Base-by-base conservation (phyloP, 1,140 invertebrate species). In the Hestina assimilis region DNA sequence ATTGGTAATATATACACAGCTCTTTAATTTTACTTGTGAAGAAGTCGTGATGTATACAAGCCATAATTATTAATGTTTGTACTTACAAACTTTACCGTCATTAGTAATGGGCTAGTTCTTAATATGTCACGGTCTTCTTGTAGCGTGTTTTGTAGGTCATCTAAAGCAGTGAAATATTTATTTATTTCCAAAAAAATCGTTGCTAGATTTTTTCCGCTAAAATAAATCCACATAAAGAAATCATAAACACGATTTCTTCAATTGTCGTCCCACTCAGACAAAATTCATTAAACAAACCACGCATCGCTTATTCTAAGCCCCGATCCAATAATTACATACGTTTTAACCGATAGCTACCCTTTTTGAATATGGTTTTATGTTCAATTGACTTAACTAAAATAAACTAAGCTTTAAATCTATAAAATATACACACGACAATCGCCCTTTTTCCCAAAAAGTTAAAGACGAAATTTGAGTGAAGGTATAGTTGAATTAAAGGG, bases 261-360 rank as follows among this genome's bases (percentile, higher is more conserved):
- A 38, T 46, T 26, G 31, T 47, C n/a, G 24, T 17, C 28, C 50
- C 56, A 45, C 47, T 58, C 56, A 55, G 48, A 38, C 66, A 74
- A 76, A 81, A 82, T 75, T 85, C 78, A 86, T 86, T 81, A 83
- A 83, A 83, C 64, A 55, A 53, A 74, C 55, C 72, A 79, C 75
- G 80, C 79, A 72, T 74, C 66, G 67, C 64, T 69, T 73, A 62
- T 69, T 72, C 53, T 71, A 66, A 75, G 58, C 68, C 77, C 74
- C 65, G 65, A 75, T 79, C 69, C 80, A 79, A 85, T 87, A 83
- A 87, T 87, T 87, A 84, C 82, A 83, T 83, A 87, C 81, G 81
- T 80, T 84, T 83, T 81, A 82, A 76, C 72, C 79, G 73, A 77
- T 75, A 77, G 56, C 71, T 73, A 79, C 80, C 81, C 81, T 78